These are phyloP conservation scores for Leistus spinibarbis DNA, from an alignment of 2,888 invertebrate genomes.

Conservation along the genomic window DNA sequence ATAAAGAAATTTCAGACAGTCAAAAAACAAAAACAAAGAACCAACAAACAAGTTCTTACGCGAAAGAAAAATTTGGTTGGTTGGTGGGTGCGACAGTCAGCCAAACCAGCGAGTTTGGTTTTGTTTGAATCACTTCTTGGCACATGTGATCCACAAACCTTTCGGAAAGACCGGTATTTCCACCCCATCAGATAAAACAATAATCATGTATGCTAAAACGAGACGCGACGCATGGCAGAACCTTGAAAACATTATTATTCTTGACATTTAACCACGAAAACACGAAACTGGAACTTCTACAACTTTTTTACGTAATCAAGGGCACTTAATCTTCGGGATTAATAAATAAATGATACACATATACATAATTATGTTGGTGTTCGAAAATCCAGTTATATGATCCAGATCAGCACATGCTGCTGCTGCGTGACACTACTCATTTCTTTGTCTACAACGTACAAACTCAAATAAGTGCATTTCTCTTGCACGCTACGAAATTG, in stretches of 20 bases:
- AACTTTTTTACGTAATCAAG: conserved; percentile 35
- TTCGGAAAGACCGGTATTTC: conserved; percentile 25
- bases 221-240: conserved; percentile 10
- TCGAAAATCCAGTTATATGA: conserved; percentile 24
- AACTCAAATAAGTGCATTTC: neutral
- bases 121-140: neutral
- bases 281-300: conserved; percentile 35
- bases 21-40: neutral
- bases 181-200: conserved; percentile 29
- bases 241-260: conserved; percentile 35
- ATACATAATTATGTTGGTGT: conserved; percentile 10
- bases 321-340: conserved; percentile 34
- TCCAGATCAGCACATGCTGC: conserved; percentile 23
- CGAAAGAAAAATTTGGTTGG: neutral
- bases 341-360: neutral
- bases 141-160: conserved; percentile 25
- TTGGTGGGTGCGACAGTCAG: neutral
- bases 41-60: neutral
- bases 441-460: neutral
- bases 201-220: neutral
- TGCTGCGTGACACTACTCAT: neutral
- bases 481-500: no score
- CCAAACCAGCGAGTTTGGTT: neutral
- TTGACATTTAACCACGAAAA: conserved; percentile 36
- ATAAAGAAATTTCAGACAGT: neutral